Conservation (phyloP, 2,797 vertebrate species). For the Phalloptychus januarius region DNA sequence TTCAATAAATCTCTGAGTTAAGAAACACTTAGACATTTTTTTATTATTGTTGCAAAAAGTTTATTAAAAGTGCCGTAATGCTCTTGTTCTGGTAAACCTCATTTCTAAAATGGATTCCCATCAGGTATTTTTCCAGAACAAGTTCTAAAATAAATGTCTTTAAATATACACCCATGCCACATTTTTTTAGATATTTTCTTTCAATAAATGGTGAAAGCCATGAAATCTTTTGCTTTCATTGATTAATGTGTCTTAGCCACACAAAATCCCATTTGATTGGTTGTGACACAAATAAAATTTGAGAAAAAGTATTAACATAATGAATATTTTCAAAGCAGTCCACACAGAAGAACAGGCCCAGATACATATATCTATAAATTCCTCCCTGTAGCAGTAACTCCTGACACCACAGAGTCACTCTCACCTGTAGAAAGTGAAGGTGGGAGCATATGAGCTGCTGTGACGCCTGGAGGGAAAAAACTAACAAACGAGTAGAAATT, state of each 20-base stretch:
- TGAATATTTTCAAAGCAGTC: neutral
- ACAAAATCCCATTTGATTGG: neutral
- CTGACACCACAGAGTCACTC: constrained; percentile 26
- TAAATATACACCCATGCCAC: neutral
- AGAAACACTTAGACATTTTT: neutral
- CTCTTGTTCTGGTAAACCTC: neutral
- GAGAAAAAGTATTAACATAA: neutral
- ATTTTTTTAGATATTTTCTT: neutral
- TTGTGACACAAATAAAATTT: neutral
- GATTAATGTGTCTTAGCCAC: neutral
- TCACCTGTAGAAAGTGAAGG: constrained; percentile 6
- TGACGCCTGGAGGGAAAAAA: neutral
- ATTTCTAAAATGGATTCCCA: neutral
- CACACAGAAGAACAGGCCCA: neutral
- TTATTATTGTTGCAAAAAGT: neutral
- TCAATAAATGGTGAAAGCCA: neutral
- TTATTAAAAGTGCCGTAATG: too few relatives aligned
- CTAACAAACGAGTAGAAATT: neutral
- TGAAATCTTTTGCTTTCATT: neutral
- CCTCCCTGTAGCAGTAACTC: neutral
- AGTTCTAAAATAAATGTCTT: neutral
- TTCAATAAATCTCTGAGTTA: neutral
- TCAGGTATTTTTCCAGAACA: neutral
- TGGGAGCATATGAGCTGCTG: neutral
- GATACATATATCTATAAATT: neutral